phyloP scores from a whole-genome alignment of 2,797 vertebrate genomes.

The Anabas testudineus region DNA sequence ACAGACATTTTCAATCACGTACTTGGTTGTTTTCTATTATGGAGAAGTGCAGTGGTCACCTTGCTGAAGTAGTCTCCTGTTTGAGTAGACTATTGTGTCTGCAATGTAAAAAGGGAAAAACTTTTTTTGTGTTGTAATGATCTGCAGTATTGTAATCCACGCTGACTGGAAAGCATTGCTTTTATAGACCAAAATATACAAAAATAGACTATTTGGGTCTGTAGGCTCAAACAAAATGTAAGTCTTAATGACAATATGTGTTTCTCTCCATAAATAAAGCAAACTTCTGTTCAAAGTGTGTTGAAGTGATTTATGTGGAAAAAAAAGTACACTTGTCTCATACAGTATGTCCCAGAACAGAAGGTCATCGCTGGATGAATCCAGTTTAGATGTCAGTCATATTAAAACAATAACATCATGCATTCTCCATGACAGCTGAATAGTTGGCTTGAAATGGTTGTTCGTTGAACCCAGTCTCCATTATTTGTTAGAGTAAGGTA shows the following conservation, averaged over 20 bases:
- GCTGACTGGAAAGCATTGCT: conserved; percentile 90
- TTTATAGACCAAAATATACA: conserved; percentile 84
- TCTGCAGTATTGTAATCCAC: conserved; percentile 88
- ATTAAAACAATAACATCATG: conserved; percentile 5
- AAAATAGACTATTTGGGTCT: conserved; percentile 94
- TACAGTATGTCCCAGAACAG: not conserved
- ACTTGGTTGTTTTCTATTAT: conserved; percentile 70
- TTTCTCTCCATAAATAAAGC: conserved; percentile 87
- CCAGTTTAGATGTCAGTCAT: not conserved
- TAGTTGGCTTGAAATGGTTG: not conserved
- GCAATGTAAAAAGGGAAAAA: conserved; percentile 75
- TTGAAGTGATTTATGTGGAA: conserved; percentile 13
- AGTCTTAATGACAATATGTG: conserved; percentile 99
- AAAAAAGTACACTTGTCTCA: not conserved
- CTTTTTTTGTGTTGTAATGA: conserved; percentile 86
- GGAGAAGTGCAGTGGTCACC: conserved; percentile 66
- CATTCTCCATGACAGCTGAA: conserved; percentile 9
- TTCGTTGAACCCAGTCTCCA: not conserved
- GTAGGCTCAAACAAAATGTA: conserved; percentile 99
- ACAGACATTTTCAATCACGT: conserved; percentile 69
- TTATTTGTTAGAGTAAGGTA: conserved; percentile 20
- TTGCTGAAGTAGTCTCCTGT: conserved; percentile 73
- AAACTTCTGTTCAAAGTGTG: conserved; percentile 82
- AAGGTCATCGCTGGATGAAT: not conserved
- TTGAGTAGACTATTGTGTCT: conserved; percentile 68